These are phyloP conservation scores for Anthoscopus minutus DNA, from an alignment of 2,113 vertebrate species.

Conservation along the genomic window DNA sequence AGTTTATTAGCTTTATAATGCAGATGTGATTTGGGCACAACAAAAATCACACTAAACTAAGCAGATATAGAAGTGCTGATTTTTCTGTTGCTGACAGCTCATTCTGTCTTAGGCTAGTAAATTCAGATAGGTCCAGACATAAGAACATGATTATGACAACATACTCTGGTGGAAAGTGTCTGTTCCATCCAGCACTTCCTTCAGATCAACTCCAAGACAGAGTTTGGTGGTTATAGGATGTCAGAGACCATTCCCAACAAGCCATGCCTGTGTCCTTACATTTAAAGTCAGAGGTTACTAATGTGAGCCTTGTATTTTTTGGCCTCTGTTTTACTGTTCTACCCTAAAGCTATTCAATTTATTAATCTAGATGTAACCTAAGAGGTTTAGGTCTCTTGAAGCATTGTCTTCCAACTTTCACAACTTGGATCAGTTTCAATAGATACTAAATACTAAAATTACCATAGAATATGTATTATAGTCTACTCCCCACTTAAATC, in stretches of 20 bases:
- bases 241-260: background rate
- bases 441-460: background rate
- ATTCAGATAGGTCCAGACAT: background rate
- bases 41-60: background rate
- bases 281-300: background rate
- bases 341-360: background rate
- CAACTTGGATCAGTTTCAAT: background rate
- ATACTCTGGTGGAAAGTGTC: background rate
- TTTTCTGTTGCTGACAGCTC: background rate
- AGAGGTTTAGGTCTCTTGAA: background rate
- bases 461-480: background rate
- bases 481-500: background rate
- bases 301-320: background rate
- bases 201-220: background rate
- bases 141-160: background rate
- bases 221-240: background rate
- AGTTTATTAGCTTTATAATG: background rate
- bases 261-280: background rate
- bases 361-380: background rate
- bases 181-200: background rate
- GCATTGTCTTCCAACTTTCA: background rate
- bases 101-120: background rate
- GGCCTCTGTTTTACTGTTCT: background rate
- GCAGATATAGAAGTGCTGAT: background rate
- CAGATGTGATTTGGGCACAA: background rate